Conservation (phyloP, 2,113 vertebrate species). For the Phyllostomus hastatus region DNA sequence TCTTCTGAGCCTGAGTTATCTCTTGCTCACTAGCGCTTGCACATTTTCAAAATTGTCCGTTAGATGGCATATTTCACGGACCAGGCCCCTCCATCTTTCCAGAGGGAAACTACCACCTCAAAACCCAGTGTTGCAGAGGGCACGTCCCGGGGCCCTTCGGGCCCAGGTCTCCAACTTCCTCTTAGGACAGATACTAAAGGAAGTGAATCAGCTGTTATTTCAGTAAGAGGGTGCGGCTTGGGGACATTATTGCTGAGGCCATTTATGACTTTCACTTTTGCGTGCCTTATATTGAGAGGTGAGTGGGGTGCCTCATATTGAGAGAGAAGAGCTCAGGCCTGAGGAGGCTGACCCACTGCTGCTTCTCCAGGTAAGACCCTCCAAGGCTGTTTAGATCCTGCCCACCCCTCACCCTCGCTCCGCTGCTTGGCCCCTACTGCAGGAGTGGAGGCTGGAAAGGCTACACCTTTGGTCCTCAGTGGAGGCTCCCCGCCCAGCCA, state of each 20-base stretch:
- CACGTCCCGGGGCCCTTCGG: background rate
- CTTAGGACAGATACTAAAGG: background rate
- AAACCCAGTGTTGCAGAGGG: background rate
- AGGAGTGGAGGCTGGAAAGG: background rate
- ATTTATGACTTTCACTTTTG: slow-evolving; percentile 29
- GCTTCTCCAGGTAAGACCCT: slow-evolving; percentile 17
- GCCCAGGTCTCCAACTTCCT: background rate
- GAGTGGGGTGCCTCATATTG: background rate
- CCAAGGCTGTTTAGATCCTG: background rate
- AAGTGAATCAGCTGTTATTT: slow-evolving; percentile 41
- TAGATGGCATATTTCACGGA: background rate
- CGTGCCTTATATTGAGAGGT: background rate
- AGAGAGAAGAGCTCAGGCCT: background rate
- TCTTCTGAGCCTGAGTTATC: background rate
- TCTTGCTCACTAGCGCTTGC: background rate
- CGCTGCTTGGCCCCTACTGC: background rate
- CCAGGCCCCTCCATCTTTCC: background rate
- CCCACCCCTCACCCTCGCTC: background rate
- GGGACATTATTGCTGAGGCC: background rate
- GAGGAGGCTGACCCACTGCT: background rate
- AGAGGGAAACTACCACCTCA: background rate
- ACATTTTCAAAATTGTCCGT: background rate
- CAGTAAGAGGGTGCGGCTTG: slow-evolving; percentile 39
- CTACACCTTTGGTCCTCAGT: background rate
- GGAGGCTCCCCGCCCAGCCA: background rate